These are phyloP conservation scores for Dicroscelio sp. DNA, from an alignment of 2,888 invertebrate species.

Conservation along the genomic window DNA sequence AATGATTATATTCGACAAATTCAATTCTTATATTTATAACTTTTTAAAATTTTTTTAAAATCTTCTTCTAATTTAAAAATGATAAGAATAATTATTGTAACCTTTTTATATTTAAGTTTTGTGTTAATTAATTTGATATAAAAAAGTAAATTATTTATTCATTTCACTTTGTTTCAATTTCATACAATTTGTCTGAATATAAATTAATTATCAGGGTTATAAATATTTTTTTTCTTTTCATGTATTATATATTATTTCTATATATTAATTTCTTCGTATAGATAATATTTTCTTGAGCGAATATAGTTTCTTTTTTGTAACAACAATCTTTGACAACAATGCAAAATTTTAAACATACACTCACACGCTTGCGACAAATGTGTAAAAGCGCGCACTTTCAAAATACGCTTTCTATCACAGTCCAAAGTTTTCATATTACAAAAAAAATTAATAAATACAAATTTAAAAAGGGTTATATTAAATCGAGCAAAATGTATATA, in stretches of 20 bases:
- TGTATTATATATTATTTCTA: conserved; percentile 12
- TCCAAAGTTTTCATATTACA: conserved; percentile 55
- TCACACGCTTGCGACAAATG: conserved; percentile 66
- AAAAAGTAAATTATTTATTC: background rate
- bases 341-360: conserved; percentile 54
- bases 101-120: too few relatives aligned
- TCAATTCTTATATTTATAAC: too few relatives aligned
- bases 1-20: too few relatives aligned
- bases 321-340: conserved; percentile 66
- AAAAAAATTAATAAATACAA: conserved; percentile 26
- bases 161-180: too few relatives aligned
- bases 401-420: conserved; percentile 76
- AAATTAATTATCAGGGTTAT: background rate
- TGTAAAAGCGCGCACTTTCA: conserved; percentile 61
- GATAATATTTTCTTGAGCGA: conserved; percentile 57
- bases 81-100: background rate
- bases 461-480: too few relatives aligned
- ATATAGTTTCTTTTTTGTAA: conserved; percentile 67
- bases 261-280: conserved; percentile 49
- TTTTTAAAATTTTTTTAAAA: background rate
- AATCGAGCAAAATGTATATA: too few relatives aligned
- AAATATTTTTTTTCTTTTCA: too few relatives aligned
- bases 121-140: too few relatives aligned
- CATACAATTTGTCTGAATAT: background rate
- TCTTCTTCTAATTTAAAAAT: too few relatives aligned